Percentiles rank a stretch among this genome's conserved stretches.
Evolutionary conservation across 2,113 vertebrate species (phyloP).

Genomic region (Albula glossodonta): DNA sequence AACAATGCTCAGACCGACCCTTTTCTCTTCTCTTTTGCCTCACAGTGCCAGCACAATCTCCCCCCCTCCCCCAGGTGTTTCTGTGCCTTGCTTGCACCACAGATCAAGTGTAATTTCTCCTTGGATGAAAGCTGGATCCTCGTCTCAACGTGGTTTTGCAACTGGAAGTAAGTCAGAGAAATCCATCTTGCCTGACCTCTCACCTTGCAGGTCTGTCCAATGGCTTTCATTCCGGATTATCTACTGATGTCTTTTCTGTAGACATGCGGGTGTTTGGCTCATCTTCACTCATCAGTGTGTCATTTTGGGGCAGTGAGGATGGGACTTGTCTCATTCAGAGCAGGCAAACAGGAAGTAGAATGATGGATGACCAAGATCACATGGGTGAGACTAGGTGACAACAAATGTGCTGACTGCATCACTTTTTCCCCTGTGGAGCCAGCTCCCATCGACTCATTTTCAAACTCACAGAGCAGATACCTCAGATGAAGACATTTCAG

Average conservation of each 20-base stretch:
- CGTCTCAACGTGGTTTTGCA: constrained; percentile 23
- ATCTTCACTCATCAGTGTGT: constrained; percentile 27
- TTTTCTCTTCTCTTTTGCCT: background rate
- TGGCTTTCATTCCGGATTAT: constrained; percentile 26
- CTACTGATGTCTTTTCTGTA: constrained; percentile 37
- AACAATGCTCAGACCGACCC: background rate
- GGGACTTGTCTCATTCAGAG: background rate
- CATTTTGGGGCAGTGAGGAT: background rate
- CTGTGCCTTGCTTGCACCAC: background rate
- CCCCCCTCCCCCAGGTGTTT: background rate
- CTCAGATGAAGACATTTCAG: background rate
- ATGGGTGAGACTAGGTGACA: background rate
- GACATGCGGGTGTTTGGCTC: constrained; percentile 38
- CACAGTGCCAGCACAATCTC: background rate
- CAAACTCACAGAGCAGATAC: background rate
- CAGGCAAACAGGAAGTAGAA: constrained; percentile 6
- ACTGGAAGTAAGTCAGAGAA: constrained; percentile 36
- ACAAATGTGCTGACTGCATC: background rate
- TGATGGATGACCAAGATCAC: background rate
- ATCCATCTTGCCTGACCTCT: constrained; percentile 55
- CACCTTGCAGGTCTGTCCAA: constrained; percentile 39
- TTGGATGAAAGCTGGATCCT: constrained; percentile 6
- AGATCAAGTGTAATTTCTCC: background rate
- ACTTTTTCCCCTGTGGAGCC: background rate
- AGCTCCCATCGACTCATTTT: background rate